A percentile compares a stretch with the other conserved stretches of the same genome.
phyloP scores from a whole-genome alignment of 2,797 vertebrate species.

The Fratercula arctica region DNA sequence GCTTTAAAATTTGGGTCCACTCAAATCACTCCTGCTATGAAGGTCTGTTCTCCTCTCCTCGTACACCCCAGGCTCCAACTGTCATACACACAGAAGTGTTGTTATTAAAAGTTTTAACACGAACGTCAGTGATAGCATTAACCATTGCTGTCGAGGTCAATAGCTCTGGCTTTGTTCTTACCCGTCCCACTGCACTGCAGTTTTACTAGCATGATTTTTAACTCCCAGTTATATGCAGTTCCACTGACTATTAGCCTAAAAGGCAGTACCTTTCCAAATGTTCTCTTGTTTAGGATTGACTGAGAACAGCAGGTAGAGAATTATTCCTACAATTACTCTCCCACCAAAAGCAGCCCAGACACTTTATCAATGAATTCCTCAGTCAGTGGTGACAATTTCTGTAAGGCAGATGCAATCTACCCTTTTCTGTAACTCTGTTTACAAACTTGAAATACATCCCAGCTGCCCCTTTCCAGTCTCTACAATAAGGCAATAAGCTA shows the following conservation, averaged over 20 bases:
- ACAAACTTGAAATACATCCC: background rate
- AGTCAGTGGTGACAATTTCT: background rate
- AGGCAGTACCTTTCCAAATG: background rate
- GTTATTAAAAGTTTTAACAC: background rate
- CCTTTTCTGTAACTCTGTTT: background rate
- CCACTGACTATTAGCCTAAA: background rate
- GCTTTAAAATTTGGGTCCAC: background rate
- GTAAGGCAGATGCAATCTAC: background rate
- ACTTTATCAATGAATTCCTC: background rate
- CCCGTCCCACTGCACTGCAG: no score
- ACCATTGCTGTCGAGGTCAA: background rate
- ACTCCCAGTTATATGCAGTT: background rate
- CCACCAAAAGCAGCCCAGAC: background rate
- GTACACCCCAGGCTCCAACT: background rate
- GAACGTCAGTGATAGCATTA: background rate
- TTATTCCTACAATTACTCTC: background rate
- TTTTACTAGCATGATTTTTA: background rate
- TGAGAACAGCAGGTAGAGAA: background rate
- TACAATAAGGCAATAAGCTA: background rate
- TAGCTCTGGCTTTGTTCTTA: background rate
- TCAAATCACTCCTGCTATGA: background rate
- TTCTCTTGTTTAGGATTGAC: background rate
- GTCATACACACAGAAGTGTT: background rate
- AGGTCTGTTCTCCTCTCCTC: background rate
- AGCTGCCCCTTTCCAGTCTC: background rate